Evolutionary conservation across 2,797 vertebrate genomes (phyloP), one percentile per base, ranked within the genome.

Genomic region (Pelobates cultripes): DNA sequence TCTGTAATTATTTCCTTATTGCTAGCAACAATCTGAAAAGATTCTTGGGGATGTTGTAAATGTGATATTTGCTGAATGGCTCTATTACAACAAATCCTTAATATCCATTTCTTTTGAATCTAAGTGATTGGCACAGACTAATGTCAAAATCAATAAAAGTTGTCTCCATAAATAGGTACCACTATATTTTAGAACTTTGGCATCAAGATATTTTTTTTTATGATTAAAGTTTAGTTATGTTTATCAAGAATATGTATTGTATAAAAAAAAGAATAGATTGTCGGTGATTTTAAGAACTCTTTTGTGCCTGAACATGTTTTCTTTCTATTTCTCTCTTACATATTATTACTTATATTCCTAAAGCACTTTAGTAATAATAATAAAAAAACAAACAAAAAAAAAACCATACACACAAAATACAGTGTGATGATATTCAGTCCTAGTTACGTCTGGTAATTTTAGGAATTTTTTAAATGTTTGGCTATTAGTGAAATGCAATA

Each of bases 21-120:
- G 61, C 64, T 57, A 74, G 8, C 13, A 75, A 53, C 53, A 75
- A 68, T 60, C 79, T 61, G 64, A 70, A 75, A 53, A 70, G 73
- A 43, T 74, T 44, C 69, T 66, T 73, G 13, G 73, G 57, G 28
- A 47, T 67, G 61, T 63, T 80, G 78, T 68, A 60, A 79, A 73
- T 51, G 15, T 73, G 61, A 73, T 80, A 67, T 73, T 73, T 57
- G 70, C 67, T 13, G 60, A 79, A 79, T 71, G 47, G 77, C 45
- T 72, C 57, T 79, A 17, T 79, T 43, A 63, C 57, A 79, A 66
- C 60, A 79, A 79, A 79, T 79, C 66, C 57, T 42, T 55, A 42
- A 64, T 66, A 67, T 71, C 17, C 73, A 80, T 80, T 80, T 73
- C 61, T 73, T 79, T 80, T 80, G 60, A 74, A 67, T 55, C 40